phyloP scores from a whole-genome alignment of 2,888 invertebrate species.

The Drosophila birchii region DNA sequence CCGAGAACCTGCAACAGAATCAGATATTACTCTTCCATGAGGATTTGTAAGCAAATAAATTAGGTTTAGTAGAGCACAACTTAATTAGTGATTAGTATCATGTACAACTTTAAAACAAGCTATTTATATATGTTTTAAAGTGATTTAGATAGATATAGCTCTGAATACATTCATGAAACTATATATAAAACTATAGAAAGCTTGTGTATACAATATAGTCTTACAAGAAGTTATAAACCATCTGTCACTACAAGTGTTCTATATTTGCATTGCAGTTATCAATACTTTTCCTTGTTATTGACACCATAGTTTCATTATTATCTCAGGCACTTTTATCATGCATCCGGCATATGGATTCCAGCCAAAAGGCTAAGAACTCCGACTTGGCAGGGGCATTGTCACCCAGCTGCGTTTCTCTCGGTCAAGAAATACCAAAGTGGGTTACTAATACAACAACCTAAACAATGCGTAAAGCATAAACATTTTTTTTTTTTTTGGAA shows the following conservation, averaged over 20 bases:
- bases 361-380: not conserved
- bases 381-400: constrained; percentile 16
- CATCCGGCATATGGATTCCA: not conserved
- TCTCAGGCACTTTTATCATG: not conserved
- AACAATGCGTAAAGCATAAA: constrained; percentile 61
- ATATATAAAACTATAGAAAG: too few species aligned
- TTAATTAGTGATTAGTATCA: not conserved
- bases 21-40: not conserved
- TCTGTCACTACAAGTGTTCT: not conserved
- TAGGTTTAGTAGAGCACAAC: not conserved
- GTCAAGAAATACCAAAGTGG: constrained; percentile 65
- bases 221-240: not conserved
- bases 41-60: not conserved
- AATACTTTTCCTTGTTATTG: constrained; percentile 2
- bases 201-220: not conserved
- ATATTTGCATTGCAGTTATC: not conserved
- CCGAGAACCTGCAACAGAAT: constrained; percentile 86
- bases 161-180: too few species aligned
- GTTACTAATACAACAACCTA: constrained; percentile 57
- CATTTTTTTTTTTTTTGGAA: constrained; percentile 39
- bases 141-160: not conserved
- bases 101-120: not conserved
- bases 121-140: not conserved
- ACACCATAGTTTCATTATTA: constrained; percentile 3
- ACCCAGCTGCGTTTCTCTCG: constrained; percentile 53